phyloP scores from a whole-genome alignment of 1,140 invertebrate genomes.

The Drosophila mauritiana region DNA sequence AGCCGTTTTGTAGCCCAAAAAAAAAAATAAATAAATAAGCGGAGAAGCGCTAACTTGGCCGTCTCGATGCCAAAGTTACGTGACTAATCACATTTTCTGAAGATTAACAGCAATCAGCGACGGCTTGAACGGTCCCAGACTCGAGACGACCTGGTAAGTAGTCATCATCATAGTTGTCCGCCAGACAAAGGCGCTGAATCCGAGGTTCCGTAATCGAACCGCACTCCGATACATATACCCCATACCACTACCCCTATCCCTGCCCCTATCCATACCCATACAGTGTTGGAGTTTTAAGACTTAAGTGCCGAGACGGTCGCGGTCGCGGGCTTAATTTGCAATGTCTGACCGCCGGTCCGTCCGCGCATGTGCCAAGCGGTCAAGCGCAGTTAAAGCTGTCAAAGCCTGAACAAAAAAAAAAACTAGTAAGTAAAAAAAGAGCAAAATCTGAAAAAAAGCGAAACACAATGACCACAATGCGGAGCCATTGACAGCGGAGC shows the following conservation, averaged over 20 bases:
- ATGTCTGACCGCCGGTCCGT: conserved; percentile 57
- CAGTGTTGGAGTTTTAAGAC: conserved; percentile 20
- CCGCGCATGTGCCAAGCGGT: conserved; percentile 79
- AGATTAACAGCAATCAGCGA: conserved; percentile 80
- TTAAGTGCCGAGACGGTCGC: conserved; percentile 69
- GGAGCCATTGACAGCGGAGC: conserved; percentile 70
- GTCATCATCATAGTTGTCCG: conserved; percentile 78
- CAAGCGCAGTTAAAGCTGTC: conserved; percentile 79
- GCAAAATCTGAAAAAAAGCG: conserved; percentile 22
- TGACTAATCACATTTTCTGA: conserved; percentile 78
- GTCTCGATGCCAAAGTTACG: conserved; percentile 75
- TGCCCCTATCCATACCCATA: not conserved
- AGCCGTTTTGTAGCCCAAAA: conserved; percentile 38
- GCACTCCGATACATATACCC: conserved; percentile 22
- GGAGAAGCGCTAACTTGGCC: conserved; percentile 17
- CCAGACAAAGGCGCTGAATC: conserved; percentile 64
- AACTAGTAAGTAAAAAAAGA: conserved; percentile 15
- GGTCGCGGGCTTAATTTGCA: conserved; percentile 74
- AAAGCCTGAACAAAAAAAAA: conserved; percentile 41
- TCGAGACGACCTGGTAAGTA: conserved; percentile 46
- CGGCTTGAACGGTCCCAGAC: conserved; percentile 56
- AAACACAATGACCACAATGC: conserved; percentile 54
- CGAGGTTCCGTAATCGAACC: conserved; percentile 76
- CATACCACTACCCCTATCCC: not conserved
- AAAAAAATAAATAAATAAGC: conserved; percentile 14